Percentiles rank a stretch among this genome's conserved stretches.
Evolutionary conservation across 1,140 invertebrate species (phyloP).

Genomic region (Cryptotermes secundus): DNA sequence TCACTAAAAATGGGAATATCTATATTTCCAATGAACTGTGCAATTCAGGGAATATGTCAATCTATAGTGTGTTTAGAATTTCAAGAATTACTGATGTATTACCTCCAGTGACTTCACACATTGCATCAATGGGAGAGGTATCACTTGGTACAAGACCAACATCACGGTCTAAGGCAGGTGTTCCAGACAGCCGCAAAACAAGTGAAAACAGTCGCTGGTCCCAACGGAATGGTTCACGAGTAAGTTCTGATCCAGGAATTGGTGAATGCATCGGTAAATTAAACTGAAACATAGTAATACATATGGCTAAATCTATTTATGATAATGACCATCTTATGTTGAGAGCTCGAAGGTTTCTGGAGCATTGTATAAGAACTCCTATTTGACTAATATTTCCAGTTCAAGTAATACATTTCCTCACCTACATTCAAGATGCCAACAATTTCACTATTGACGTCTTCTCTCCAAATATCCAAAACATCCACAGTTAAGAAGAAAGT

Average conservation of each 20-base stretch:
- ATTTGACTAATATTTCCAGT: too few relatives aligned
- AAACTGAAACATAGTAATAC: conserved; percentile 57
- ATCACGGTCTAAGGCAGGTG: conserved; percentile 61
- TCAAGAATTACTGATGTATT: conserved; percentile 35
- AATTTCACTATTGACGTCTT: too few relatives aligned
- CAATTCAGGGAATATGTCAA: too few relatives aligned
- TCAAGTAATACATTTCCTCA: too few relatives aligned
- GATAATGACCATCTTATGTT: background rate
- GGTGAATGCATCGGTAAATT: conserved; percentile 90
- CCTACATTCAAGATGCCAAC: too few relatives aligned
- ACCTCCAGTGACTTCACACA: conserved; percentile 99
- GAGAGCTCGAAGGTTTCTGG: too few relatives aligned
- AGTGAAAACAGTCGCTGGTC: conserved; percentile 96
- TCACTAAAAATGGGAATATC: too few relatives aligned
- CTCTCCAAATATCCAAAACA: too few relatives aligned
- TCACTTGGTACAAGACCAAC: conserved; percentile 85
- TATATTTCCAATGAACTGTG: too few relatives aligned
- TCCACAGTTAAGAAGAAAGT: too few relatives aligned
- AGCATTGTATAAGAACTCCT: too few relatives aligned
- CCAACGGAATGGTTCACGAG: conserved; percentile 97
- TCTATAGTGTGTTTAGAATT: too few relatives aligned
- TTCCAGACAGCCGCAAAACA: conserved; percentile 86
- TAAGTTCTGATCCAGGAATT: conserved; percentile 94
- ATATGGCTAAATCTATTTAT: background rate
- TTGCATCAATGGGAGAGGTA: conserved; percentile 90